Conservation (phyloP, 2,113 vertebrate genomes). For the Heterochromis multidens region DNA sequence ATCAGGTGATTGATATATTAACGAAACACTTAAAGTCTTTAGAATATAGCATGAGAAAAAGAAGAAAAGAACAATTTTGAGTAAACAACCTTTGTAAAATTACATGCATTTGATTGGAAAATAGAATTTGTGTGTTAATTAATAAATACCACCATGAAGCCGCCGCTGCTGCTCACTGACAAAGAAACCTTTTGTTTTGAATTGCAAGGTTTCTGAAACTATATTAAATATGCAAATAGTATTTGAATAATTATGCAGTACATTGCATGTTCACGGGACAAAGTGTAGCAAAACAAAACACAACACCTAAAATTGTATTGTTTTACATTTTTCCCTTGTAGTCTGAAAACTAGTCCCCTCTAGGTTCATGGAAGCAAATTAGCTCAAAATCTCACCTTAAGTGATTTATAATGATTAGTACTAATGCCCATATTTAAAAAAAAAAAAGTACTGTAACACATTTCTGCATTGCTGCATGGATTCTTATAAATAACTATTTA, state of each 20-base stretch:
- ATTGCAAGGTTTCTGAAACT: not conserved
- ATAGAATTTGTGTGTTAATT: not conserved
- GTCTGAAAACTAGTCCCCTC: too few species aligned
- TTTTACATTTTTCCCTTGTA: not conserved
- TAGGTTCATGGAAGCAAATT: not conserved
- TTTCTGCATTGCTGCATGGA: not conserved
- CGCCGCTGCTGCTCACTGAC: not conserved
- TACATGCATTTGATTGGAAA: not conserved
- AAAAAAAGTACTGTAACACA: not conserved
- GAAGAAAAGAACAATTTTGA: too few species aligned
- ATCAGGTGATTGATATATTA: not conserved
- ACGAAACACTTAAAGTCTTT: too few species aligned
- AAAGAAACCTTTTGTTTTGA: not conserved
- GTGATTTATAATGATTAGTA: not conserved
- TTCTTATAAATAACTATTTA: not conserved
- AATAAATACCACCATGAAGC: not conserved
- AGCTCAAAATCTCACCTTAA: not conserved
- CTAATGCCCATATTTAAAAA: not conserved
- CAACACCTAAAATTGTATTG: not conserved
- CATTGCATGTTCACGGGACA: not conserved
- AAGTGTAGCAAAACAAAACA: not conserved
- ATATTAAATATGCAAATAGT: not conserved
- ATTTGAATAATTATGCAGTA: not conserved
- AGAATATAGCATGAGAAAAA: too few species aligned
- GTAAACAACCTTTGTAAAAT: not conserved